Evolutionary conservation across 2,113 vertebrate genomes (phyloP), one percentile per base, ranked within the genome.

Genomic region (Burhinus oedicnemus): DNA sequence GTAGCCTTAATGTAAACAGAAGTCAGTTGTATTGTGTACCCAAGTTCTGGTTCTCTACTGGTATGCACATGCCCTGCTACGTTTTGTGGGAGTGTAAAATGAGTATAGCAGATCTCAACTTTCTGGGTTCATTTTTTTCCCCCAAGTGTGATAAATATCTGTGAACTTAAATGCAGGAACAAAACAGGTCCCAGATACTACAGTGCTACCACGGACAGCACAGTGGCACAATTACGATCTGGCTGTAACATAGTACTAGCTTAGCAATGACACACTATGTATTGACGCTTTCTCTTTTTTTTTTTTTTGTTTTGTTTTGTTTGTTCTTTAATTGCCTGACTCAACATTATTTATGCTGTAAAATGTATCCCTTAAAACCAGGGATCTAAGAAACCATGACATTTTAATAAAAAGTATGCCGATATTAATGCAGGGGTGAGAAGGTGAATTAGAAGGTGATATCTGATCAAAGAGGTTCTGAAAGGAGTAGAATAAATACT

Each of bases 381-480:
- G 21, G 20, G 44, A 78, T 84, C 61, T 81, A 70, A 91, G 71
- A 86, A 88, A 93, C 9, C 5, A 4, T 75, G 27, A 21, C 38
- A 52, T 87, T 90, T 93, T 64, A 92, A 75, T 87, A 64, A 83
- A 79, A 83, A 57, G 57, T 57, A 71, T 52, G 76, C 21, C 90
- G 52, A 58, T 91, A 83, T 32, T 71, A 64, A 30, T 49, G 57
- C 8, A 34, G 44, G 36, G 12, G 32, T 32, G 32, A 47, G 45
- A 66, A 90, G 54, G 44, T 84, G 29, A 90, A 54, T 92, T 81
- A 81, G 71, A 78, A 84, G 69, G 52, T 75, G 80, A 19, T 87
- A 88, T 57, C 72, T 93, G 86, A 83, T 87, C 80, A 95, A 91
- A 95, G 83, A 77, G 36, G 34, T 76, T 93, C 74, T 79, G 70